Evolutionary conservation across 2,888 invertebrate genomes (phyloP), one percentile per base, ranked within the genome.

Genomic region (Allophyes oxyacanthae): DNA sequence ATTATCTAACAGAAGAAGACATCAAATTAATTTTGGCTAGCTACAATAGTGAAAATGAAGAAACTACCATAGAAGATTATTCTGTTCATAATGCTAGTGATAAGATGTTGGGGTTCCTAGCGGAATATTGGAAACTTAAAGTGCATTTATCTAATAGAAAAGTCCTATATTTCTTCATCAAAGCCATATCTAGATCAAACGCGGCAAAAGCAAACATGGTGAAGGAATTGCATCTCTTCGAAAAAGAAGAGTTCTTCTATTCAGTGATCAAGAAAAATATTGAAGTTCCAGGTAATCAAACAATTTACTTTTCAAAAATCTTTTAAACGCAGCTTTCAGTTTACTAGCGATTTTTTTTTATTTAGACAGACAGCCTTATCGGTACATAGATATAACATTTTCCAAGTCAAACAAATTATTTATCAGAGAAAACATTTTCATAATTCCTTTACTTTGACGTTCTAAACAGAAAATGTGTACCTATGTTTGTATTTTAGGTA

Each of bases 91-190:
- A 79, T 48, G 91, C 92, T 1, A 92, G 91, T 75, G 85, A 89
- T 9, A 90, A 88, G 74, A 91, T 93, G 91, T 72, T 94, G 53
- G 94, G 94, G 13, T 93, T 90, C 64, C 64, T 92, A 26, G 79
- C 87, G n/a, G 94, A 94, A 66, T 92, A 93, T 73, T 90, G 86
- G 86, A 92, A 85, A 81, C 71, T 93, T 0, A 78, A 84, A 77
- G 84, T 93, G 10, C 55, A 71, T 49, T 52, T 79, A 32, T 69
- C 65, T 7, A 64, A 75, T 44, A 63, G 75, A 48, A 78, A 80
- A 69, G 56, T 71, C 0, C 64, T 88, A 1, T 61, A 66, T 51
- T 93, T 89, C 63, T 94, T 94, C 36, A 79, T 92, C 15, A 94
- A 94, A 81, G 83, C 88, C 2, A 73, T 92, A 36, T 84, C 91